Percentiles rank a stretch among this genome's conserved stretches.
Evolutionary conservation across 2,113 vertebrate genomes (phyloP).

Genomic region (Brachirus orientalis): DNA sequence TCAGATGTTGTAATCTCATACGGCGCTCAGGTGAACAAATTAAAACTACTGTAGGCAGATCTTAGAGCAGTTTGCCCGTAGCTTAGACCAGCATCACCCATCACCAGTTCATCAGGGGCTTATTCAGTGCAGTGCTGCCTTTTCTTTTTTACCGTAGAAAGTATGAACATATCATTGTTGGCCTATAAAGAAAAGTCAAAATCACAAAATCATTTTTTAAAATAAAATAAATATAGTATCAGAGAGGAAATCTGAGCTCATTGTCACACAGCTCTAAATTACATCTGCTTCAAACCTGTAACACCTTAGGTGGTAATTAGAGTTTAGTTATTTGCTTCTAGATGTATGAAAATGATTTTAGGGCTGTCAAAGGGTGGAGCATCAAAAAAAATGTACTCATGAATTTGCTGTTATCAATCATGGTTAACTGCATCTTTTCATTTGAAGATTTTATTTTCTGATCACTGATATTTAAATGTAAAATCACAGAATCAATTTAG

Average conservation of each 20-base stretch:
- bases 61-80: no score
- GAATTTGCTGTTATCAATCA: no score
- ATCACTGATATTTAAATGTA: no score
- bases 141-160: slow-evolving; percentile 13
- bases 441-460: no score
- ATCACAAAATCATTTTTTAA: neutral
- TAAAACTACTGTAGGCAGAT: slow-evolving; percentile 34
- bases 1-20: slow-evolving; percentile 61
- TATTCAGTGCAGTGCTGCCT: slow-evolving; percentile 30
- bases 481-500: no score
- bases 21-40: slow-evolving; percentile 59
- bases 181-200: neutral
- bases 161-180: neutral
- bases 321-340: neutral
- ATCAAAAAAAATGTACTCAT: no score
- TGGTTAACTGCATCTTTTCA: no score
- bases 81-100: slow-evolving; percentile 25
- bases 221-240: no score
- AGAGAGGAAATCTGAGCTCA: slow-evolving; percentile 17
- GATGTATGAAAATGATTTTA: neutral
- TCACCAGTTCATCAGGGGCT: slow-evolving; percentile 47
- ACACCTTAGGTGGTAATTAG: slow-evolving; percentile 9
- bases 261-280: slow-evolving; percentile 1
- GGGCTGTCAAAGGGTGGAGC: no score
- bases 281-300: neutral